phyloP scores from a whole-genome alignment of 2,113 vertebrate species.

The Dolichotis patagonum region DNA sequence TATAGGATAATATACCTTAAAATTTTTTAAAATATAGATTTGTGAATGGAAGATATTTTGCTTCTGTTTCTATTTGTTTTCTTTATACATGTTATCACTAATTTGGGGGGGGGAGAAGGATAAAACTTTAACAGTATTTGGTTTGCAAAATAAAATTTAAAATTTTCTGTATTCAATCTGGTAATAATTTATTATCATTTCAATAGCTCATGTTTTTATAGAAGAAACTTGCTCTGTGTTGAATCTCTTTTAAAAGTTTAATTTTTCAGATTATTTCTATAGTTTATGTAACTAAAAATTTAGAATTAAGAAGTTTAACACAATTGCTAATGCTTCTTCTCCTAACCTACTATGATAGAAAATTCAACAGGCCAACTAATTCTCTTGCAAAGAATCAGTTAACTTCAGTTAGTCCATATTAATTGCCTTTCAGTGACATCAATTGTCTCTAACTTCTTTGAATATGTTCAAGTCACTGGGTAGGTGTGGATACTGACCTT shows the following conservation, averaged over 20 bases:
- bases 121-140: background rate
- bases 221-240: background rate
- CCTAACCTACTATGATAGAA: background rate
- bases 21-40: background rate
- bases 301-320: conserved; percentile 41
- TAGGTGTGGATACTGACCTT: background rate
- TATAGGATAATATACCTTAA: too few species aligned
- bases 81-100: background rate
- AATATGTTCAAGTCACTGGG: conserved; percentile 18
- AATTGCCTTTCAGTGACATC: conserved; percentile 30
- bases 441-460: conserved; percentile 51
- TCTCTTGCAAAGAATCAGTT: conserved; percentile 47
- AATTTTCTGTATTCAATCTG: background rate
- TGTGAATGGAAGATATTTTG: background rate
- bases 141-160: conserved; percentile 10
- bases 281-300: conserved; percentile 49
- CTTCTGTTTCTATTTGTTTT: background rate
- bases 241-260: background rate
- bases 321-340: conserved; percentile 36
- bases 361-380: conserved; percentile 33
- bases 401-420: conserved; percentile 60
- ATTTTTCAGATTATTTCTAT: background rate
- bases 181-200: conserved; percentile 6
- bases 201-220: background rate
- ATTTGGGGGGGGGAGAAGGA: background rate